These are phyloP conservation scores for Campylomormyrus numenius DNA, from an alignment of 2,113 vertebrate genomes.

Conservation along the genomic window DNA sequence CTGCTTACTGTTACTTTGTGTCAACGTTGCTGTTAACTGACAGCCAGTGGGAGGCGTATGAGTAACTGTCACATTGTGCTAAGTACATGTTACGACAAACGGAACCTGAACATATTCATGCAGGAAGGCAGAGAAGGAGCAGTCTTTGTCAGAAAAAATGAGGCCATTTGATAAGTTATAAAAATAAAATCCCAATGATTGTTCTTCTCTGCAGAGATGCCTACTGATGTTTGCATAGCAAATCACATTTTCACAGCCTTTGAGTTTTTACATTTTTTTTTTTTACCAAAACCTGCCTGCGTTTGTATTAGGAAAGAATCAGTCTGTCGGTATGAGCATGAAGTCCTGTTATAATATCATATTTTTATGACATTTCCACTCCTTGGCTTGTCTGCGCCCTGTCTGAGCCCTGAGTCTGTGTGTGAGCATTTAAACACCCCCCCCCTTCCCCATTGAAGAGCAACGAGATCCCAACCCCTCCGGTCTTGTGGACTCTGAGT, in stretches of 20 bases:
- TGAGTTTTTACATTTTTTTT: neutral
- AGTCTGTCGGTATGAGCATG: neutral
- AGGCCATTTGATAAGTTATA: neutral
- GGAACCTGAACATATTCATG: neutral
- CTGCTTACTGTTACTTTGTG: neutral
- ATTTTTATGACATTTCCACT: neutral
- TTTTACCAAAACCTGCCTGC: neutral
- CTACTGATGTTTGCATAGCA: neutral
- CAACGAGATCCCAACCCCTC: neutral
- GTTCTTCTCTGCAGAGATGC: neutral
- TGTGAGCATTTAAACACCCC: neutral
- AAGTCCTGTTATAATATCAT: neutral
- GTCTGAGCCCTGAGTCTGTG: neutral
- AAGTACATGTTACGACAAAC: neutral
- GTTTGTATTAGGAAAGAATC: neutral
- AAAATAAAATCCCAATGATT: neutral
- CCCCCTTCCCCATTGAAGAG: neutral
- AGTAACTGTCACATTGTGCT: neutral
- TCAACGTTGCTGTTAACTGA: neutral
- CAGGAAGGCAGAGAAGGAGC: neutral
- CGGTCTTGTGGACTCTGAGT: neutral
- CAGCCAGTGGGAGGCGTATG: neutral
- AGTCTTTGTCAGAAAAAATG: neutral
- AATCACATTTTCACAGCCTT: neutral
- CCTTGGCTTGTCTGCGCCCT: neutral